Percentiles rank a stretch among this genome's conserved stretches.
phyloP scores from a whole-genome alignment of 2,113 vertebrate species.

The Burhinus oedicnemus region DNA sequence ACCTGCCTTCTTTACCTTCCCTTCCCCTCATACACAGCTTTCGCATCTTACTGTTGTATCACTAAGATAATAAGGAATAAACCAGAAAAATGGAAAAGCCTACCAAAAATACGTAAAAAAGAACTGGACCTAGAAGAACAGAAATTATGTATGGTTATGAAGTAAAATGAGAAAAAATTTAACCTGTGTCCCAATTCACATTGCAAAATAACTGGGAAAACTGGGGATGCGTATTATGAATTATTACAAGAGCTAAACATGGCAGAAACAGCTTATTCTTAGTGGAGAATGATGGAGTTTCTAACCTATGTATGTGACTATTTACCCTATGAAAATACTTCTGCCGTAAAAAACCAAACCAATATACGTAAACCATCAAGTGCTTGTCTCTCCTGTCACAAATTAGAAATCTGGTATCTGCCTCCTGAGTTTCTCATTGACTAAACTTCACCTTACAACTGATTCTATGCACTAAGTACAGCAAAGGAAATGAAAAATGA shows the following conservation, averaged over 20 bases:
- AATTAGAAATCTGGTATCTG: neutral
- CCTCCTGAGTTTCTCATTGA: neutral
- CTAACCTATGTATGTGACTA: neutral
- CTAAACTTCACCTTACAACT: neutral
- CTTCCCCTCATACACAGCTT: neutral
- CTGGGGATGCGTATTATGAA: no score
- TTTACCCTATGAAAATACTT: neutral
- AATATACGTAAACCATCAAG: accelerated
- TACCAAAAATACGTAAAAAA: neutral
- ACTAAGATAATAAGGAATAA: neutral
- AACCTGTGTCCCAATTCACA: neutral
- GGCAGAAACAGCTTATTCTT: neutral
- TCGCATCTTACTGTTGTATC: neutral
- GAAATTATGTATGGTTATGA: neutral
- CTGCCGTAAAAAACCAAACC: neutral
- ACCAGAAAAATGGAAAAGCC: neutral
- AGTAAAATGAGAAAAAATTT: neutral
- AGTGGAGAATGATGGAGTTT: neutral
- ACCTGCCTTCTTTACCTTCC: neutral
- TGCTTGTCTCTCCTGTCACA: neutral
- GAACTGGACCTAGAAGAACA: neutral
- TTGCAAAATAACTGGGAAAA: neutral
- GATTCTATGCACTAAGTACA: neutral
- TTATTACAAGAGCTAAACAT: neutral
- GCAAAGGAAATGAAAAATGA: neutral